Conservation (phyloP, 2,888 invertebrate species). For the Ditula angustiorana region DNA sequence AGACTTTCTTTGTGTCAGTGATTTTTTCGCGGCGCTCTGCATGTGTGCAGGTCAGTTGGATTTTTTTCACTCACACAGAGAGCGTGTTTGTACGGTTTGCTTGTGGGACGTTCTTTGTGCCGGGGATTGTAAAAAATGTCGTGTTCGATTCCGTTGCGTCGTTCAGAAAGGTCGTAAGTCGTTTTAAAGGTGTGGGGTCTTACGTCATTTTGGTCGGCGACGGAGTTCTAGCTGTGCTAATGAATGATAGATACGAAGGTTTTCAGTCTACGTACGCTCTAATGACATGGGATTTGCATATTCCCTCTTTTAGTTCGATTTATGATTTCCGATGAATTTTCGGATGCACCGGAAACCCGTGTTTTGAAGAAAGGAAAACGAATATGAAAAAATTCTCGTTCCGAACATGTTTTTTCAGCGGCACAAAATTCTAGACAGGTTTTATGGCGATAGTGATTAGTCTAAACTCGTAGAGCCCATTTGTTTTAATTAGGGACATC, state of each 20-base stretch:
- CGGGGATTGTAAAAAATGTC: constrained; percentile 84
- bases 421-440: not conserved
- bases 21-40: constrained; percentile 73
- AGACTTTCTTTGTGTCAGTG: constrained; percentile 85
- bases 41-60: constrained; percentile 81
- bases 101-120: constrained; percentile 80
- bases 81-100: constrained; percentile 60
- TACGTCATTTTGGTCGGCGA: not conserved
- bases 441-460: not conserved
- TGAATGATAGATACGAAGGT: constrained; percentile 82
- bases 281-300: constrained; percentile 49
- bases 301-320: constrained; percentile 48
- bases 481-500: too few species aligned
- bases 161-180: constrained; percentile 13
- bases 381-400: not conserved
- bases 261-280: constrained; percentile 60
- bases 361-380: constrained; percentile 28
- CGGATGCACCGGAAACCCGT: constrained; percentile 34
- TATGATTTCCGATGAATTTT: constrained; percentile 39
- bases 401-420: not conserved
- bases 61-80: constrained; percentile 77
- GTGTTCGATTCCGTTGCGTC: constrained; percentile 76
- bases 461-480: too few species aligned
- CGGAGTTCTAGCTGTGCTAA: constrained; percentile 71
- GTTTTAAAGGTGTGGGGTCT: not conserved